phyloP scores from a whole-genome alignment of 2,797 vertebrate genomes.

The Sarcoramphus papa region DNA sequence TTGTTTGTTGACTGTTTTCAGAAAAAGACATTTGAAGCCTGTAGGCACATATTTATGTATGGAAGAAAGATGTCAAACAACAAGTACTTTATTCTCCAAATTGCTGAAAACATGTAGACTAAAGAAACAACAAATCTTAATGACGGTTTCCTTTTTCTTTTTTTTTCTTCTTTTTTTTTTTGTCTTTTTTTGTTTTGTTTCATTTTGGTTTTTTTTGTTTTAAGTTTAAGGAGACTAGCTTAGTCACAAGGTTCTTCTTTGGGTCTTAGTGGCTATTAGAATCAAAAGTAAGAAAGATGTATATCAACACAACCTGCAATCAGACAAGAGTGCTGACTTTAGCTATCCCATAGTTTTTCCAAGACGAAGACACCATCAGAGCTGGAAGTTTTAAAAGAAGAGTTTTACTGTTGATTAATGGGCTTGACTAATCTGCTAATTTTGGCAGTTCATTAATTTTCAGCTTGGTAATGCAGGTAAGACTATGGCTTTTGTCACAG shows the following conservation, averaged over 20 bases:
- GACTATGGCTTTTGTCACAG: neutral
- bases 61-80: constrained; percentile 21
- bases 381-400: neutral
- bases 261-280: neutral
- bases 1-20: constrained; percentile 8
- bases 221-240: neutral
- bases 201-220: neutral
- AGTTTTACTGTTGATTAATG: neutral
- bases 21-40: neutral
- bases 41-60: neutral
- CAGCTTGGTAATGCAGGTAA: neutral
- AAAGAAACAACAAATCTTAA: neutral
- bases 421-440: neutral
- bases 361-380: neutral
- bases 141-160: neutral
- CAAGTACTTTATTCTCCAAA: neutral
- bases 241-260: neutral
- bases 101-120: neutral
- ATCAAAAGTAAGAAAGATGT: neutral
- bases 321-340: neutral
- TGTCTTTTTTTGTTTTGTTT: neutral
- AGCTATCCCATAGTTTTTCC: neutral
- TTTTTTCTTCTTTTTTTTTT: neutral
- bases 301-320: neutral
- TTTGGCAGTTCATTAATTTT: neutral